Base-by-base conservation (phyloP, 2,797 vertebrate genomes). In the Threskiornis aethiopicus region DNA sequence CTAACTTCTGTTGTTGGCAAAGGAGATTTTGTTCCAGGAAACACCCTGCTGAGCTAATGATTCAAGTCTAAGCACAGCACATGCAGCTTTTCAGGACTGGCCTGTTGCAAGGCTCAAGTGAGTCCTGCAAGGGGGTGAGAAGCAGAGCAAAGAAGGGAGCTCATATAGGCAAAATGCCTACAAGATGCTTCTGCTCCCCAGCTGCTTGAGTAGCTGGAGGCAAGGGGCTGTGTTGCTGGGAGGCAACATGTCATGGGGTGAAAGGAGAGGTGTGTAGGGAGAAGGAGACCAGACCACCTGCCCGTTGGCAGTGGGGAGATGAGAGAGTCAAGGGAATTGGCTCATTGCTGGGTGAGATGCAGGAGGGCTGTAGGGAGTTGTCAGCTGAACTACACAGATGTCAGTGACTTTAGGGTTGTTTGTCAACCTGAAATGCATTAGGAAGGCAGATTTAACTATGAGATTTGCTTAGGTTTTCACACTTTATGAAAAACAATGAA, bases 241-340 rank as follows among this genome's bases (percentile, higher is more conserved):
- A 64, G 24, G 26, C 10, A 16, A 7, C 0, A 1, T 1, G 46
- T 39, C 15, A 0, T 0, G 25, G 44, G 22, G 2, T 44, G 17
- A 37, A 59, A 39, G 71, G 16, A 41, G 35, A 39, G 16, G 26
- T 16, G 10, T 4, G 46, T 3, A 11, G 35, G 49, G 41, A 78
- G 12, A 21, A 44, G 47, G 42, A 10, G 70, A 31, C 41, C 33
- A 7, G 54, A 12, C 17, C 69, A 9, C 15, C 29, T 42, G 67
- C 13, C 22, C 6, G 0, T 9, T n/a, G 59, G 55, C 54, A 24
- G 8, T 6, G 51, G 67, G 29, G 18, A 42, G 3, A 1, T 5
- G 31, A 16, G 41, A 15, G 39, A 16, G 16, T 33, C 25, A 3
- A 4, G 15, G 15, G 25, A 57, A 11, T 0, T 29, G 24, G 62